phyloP scores from a whole-genome alignment of 2,888 invertebrate genomes.

The Temnothorax rugatulus region DNA sequence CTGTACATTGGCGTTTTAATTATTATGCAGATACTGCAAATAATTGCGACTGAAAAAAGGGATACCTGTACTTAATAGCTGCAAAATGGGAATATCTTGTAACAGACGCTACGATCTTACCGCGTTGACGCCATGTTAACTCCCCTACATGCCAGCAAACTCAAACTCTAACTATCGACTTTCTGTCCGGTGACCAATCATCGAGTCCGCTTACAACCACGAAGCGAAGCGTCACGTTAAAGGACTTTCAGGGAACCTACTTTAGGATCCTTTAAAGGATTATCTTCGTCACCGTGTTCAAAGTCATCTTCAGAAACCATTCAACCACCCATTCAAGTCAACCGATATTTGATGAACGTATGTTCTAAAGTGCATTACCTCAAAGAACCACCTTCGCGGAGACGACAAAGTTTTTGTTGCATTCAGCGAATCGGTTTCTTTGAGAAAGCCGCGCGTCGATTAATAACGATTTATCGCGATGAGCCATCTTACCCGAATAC shows the following conservation, averaged over 20 bases:
- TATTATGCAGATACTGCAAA: background rate
- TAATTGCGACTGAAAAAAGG: background rate
- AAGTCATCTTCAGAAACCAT: conserved; percentile 41
- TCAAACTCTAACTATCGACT: conserved; percentile 51
- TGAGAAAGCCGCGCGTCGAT: conserved; percentile 19
- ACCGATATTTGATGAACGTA: conserved; percentile 53
- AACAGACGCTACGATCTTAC: conserved; percentile 4
- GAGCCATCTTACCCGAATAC: conserved; percentile 37
- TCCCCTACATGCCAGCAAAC: conserved; percentile 41
- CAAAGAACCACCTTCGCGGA: conserved; percentile 32
- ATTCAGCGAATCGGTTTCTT: conserved; percentile 61
- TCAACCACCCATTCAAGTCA: conserved; percentile 44
- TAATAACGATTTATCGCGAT: conserved; percentile 68
- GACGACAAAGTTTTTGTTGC: conserved; percentile 58
- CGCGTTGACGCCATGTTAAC: conserved; percentile 19
- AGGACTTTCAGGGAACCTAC: conserved; percentile 38
- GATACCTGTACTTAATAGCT: background rate
- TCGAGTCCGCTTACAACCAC: conserved; percentile 62
- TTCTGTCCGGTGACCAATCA: conserved; percentile 56
- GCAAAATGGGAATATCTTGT: conserved; percentile 14
- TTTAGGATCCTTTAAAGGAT: conserved; percentile 54
- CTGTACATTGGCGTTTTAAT: background rate
- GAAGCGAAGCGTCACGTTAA: conserved; percentile 48
- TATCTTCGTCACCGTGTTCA: conserved; percentile 48
- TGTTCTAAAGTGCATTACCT: conserved; percentile 28